phyloP scores from a whole-genome alignment of 1,140 invertebrate genomes.

The Rhizoglyphus robini region DNA sequence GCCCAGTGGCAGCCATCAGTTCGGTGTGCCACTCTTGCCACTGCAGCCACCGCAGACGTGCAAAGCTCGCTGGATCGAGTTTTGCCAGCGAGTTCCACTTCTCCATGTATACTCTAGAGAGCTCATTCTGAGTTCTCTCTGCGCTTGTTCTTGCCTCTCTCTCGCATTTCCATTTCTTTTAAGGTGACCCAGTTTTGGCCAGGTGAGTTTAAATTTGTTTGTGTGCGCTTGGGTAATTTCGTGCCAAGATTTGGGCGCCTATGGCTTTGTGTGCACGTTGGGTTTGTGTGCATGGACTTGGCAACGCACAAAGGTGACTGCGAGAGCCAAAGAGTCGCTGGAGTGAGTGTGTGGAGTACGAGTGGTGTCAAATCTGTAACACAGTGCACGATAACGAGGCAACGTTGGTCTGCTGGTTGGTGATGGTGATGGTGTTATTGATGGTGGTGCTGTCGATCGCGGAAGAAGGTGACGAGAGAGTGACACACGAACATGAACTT shows the following conservation, averaged over 20 bases:
- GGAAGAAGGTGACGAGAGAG: constrained; percentile 16
- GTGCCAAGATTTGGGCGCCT: not conserved
- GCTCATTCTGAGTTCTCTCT: too few relatives aligned
- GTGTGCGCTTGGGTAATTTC: constrained; percentile 7
- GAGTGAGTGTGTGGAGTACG: not conserved
- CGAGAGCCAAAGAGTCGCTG: too few relatives aligned
- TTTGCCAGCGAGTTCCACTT: not conserved
- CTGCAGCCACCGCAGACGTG: not conserved
- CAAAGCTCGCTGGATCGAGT: not conserved
- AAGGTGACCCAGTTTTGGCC: constrained; percentile 3
- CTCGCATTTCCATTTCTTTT: not conserved
- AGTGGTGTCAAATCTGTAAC: constrained; percentile 1
- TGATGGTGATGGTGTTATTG: not conserved
- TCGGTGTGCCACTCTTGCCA: not conserved
- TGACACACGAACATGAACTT: not conserved
- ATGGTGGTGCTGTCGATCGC: not conserved
- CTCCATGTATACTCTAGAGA: not conserved
- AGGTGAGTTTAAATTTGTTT: constrained; percentile 14
- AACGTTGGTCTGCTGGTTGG: not conserved
- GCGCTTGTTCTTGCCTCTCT: not conserved
- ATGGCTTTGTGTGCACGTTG: too few relatives aligned
- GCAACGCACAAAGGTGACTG: too few relatives aligned
- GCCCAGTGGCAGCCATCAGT: not conserved
- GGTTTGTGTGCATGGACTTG: too few relatives aligned
- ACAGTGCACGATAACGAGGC: not conserved